A percentile compares a stretch with the other conserved stretches of the same genome.
Conservation (phyloP, 2,888 invertebrate genomes). For the Agrochola circellaris region DNA sequence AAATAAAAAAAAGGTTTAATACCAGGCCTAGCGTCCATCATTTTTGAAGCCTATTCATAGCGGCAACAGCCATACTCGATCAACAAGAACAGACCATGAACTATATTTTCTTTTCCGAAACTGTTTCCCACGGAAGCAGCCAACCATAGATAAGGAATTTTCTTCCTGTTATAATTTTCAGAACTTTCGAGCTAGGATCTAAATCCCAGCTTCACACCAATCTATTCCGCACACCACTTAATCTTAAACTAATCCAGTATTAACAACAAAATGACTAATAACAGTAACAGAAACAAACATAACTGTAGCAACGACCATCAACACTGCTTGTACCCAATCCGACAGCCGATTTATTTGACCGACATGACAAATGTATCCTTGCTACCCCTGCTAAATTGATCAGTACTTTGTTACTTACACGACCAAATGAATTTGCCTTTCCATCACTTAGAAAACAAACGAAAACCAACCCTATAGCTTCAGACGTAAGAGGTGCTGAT, state of each 20-base stretch:
- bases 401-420: conserved; percentile 69
- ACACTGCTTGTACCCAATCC: conserved; percentile 66
- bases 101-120: background rate
- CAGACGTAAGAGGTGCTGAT: accelerated
- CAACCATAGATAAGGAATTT: background rate
- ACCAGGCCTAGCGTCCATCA: no score
- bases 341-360: conserved; percentile 70
- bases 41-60: no score
- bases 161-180: background rate
- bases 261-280: conserved; percentile 47
- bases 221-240: conserved; percentile 38
- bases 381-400: conserved; percentile 71
- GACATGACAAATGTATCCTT: conserved; percentile 71
- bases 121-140: background rate
- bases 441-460: conserved; percentile 1
- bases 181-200: background rate
- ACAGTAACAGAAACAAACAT: conserved; percentile 48
- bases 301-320: conserved; percentile 56
- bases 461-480: conserved; percentile 8
- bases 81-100: background rate
- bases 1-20: no score
- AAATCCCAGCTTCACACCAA: background rate
- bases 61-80: no score
- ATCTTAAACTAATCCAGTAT: conserved; percentile 28
- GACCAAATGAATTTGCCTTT: conserved; percentile 34